Evolutionary conservation across 2,113 vertebrate genomes (phyloP).

Genomic region (Gadus chalcogrammus): DNA sequence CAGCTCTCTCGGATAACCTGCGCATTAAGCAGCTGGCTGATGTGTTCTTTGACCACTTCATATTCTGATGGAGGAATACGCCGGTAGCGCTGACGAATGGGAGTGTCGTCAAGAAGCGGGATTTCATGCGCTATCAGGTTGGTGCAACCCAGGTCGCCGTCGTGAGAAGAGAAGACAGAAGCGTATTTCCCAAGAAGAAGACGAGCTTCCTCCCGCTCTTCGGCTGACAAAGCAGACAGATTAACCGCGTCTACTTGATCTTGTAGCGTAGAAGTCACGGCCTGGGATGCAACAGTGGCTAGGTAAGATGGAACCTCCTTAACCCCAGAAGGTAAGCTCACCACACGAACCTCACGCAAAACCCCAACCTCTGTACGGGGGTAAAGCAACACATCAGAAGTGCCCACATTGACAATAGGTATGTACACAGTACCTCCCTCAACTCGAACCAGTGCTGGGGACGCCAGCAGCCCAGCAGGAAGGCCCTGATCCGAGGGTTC

Average conservation of each 20-base stretch:
- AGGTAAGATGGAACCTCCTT: not conserved
- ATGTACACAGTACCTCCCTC: not conserved
- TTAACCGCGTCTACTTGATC: not conserved
- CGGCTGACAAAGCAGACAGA: not conserved
- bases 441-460: not conserved
- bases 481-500: not conserved
- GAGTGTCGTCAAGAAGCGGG: not conserved
- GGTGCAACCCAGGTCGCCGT: constrained; percentile 11
- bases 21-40: not conserved
- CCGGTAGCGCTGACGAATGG: not conserved
- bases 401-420: not conserved
- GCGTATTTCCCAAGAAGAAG: not conserved
- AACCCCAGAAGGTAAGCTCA: not conserved
- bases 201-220: not conserved
- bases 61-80: no score
- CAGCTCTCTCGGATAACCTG: not conserved
- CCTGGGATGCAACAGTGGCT: not conserved
- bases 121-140: constrained; percentile 9
- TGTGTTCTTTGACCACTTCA: no score
- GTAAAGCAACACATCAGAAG: not conserved
- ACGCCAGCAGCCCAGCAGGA: constrained; percentile 8
- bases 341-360: not conserved
- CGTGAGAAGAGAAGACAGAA: not conserved
- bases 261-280: not conserved
- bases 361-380: not conserved